Evolutionary conservation across 2,888 invertebrate species (phyloP).

Genomic region (Sialis fuliginosa): DNA sequence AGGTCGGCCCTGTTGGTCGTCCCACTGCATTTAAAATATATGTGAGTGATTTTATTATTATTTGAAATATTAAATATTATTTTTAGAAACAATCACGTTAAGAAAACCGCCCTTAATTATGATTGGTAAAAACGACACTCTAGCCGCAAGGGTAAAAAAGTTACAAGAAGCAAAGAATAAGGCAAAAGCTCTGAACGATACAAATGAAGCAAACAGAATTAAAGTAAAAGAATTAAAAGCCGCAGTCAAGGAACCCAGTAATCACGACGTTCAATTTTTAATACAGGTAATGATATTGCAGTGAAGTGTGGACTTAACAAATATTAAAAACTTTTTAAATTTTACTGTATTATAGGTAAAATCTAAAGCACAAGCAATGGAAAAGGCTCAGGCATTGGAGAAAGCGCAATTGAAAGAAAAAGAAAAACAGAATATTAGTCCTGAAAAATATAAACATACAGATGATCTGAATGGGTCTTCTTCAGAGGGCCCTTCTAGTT

Average conservation of each 20-base stretch:
- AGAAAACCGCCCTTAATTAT: slow-evolving; percentile 14
- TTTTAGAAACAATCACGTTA: slow-evolving; percentile 1
- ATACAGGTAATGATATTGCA: slow-evolving; percentile 27
- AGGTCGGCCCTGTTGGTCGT: no score
- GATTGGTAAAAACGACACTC: slow-evolving; percentile 48
- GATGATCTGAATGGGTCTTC: background rate
- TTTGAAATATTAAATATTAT: background rate
- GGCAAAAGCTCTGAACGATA: slow-evolving; percentile 16
- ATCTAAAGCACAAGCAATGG: slow-evolving; percentile 5
- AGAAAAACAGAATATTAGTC: background rate
- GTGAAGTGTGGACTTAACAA: slow-evolving; percentile 13
- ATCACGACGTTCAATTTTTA: slow-evolving; percentile 41
- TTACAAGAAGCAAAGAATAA: slow-evolving; percentile 31
- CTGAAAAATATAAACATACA: slow-evolving; percentile 1
- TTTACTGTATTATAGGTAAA: slow-evolving; percentile 2
- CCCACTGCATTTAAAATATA: background rate
- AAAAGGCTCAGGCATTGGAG: background rate
- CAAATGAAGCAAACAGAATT: slow-evolving; percentile 18
- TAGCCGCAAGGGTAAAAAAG: slow-evolving; percentile 52
- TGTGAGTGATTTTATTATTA: no score
- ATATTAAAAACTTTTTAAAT: no score
- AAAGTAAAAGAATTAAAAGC: slow-evolving; percentile 9
- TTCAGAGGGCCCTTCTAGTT: no score
- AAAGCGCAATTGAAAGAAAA: slow-evolving; percentile 17
- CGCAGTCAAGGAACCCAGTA: slow-evolving; percentile 14